phyloP scores from a whole-genome alignment of 2,113 vertebrate species.

The Bungarus multicinctus region DNA sequence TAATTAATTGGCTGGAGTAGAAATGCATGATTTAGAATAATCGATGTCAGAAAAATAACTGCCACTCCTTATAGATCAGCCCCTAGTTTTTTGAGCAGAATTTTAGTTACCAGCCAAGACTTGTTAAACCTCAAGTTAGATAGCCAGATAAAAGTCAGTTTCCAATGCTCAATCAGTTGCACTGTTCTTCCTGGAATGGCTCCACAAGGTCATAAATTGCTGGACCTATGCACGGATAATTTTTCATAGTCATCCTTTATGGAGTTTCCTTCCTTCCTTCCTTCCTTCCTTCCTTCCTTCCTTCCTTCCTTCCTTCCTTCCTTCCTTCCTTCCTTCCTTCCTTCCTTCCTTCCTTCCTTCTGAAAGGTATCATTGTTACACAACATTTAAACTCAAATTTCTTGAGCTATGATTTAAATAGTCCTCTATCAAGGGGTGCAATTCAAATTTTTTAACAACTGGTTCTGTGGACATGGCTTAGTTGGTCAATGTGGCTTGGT shows the following conservation, averaged over 20 bases:
- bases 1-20: slow-evolving; percentile 36
- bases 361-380: not conserved
- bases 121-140: not conserved
- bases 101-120: rapidly evolving
- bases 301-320: no score
- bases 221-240: not conserved
- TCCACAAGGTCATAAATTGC: not conserved
- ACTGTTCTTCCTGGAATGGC: not conserved
- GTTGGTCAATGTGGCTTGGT: no score
- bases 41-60: not conserved
- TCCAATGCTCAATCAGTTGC: rapidly evolving
- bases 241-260: not conserved
- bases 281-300: no score
- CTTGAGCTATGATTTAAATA: not conserved
- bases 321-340: no score
- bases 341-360: not conserved
- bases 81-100: not conserved
- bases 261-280: not conserved
- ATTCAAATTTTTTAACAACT: no score
- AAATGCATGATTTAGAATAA: slow-evolving; percentile 13
- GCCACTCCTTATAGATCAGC: not conserved
- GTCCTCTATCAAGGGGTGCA: not conserved
- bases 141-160: rapidly evolving
- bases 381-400: not conserved
- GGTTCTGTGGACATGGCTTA: no score